These are phyloP conservation scores for Bombycilla garrulus DNA, from an alignment of 2,113 vertebrate species.

Conservation along the genomic window DNA sequence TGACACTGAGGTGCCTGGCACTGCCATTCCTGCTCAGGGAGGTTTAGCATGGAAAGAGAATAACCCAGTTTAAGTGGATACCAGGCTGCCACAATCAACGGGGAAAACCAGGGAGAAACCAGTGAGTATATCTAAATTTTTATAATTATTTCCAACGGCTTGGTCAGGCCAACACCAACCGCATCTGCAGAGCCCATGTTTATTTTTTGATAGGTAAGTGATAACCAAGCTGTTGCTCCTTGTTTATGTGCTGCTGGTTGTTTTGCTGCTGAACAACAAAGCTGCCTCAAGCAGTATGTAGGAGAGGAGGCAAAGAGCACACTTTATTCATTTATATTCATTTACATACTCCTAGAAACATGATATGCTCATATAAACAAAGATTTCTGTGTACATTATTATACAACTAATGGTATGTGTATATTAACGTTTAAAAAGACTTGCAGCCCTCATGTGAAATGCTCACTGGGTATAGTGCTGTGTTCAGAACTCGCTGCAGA, in stretches of 20 bases:
- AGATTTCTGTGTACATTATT: neutral
- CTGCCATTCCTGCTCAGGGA: rapidly evolving
- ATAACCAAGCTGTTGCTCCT: neutral
- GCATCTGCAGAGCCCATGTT: neutral
- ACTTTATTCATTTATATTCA: neutral
- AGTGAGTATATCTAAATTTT: neutral
- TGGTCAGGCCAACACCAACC: rapidly evolving
- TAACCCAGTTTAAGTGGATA: rapidly evolving
- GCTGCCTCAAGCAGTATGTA: rapidly evolving
- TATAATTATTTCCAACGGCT: neutral
- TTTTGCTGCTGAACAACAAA: neutral
- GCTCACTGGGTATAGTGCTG: neutral
- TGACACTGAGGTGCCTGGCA: too few species aligned
- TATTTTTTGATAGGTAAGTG: neutral
- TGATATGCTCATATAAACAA: neutral
- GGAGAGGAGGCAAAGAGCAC: neutral
- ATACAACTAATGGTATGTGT: too few species aligned
- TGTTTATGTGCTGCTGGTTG: neutral
- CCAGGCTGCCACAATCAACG: rapidly evolving
- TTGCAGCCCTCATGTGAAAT: neutral
- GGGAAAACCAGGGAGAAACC: neutral
- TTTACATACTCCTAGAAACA: neutral
- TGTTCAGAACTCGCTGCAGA: neutral
- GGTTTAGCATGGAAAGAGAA: neutral
- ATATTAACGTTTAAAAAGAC: neutral